A percentile compares a stretch with the other conserved stretches of the same genome.
Evolutionary conservation across 2,888 invertebrate genomes (phyloP).

Genomic region (Nomada ferruginata): DNA sequence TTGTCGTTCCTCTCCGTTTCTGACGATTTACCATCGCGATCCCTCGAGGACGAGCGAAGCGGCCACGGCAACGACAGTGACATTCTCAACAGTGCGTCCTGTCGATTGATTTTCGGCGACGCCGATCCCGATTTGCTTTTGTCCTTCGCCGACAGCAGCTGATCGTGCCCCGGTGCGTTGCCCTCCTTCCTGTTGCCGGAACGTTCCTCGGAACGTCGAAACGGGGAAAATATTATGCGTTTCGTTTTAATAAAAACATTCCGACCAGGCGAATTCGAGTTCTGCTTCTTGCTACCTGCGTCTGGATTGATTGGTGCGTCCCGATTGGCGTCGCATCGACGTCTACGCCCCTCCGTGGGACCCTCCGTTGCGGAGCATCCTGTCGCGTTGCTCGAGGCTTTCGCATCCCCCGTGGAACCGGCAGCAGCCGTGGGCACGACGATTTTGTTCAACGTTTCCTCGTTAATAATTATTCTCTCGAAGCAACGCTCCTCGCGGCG

Average conservation of each 20-base stretch:
- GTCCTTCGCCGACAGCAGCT: slow-evolving; percentile 21
- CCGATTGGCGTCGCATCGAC: not conserved
- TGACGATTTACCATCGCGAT: slow-evolving; percentile 28
- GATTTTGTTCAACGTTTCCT: slow-evolving; percentile 77
- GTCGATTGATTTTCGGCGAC: slow-evolving; percentile 62
- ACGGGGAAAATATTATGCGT: slow-evolving; percentile 91
- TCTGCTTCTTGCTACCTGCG: slow-evolving; percentile 28
- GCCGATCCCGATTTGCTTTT: slow-evolving; percentile 65
- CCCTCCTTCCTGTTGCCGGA: slow-evolving; percentile 31
- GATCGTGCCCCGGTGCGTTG: slow-evolving; percentile 22
- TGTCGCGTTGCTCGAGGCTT: not conserved
- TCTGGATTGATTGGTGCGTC: not conserved
- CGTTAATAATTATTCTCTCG: slow-evolving; percentile 76
- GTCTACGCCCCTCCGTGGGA: not conserved
- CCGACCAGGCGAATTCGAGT: slow-evolving; percentile 74
- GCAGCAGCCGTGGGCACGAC: slow-evolving; percentile 75
- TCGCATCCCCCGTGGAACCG: slow-evolving; percentile 21
- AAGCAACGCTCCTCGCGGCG: slow-evolving; percentile 66
- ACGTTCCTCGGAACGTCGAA: slow-evolving; percentile 83
- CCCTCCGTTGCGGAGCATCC: not conserved
- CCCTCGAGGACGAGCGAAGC: slow-evolving; percentile 54
- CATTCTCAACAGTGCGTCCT: slow-evolving; percentile 53
- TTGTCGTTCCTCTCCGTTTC: not conserved
- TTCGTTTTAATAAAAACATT: slow-evolving; percentile 93
- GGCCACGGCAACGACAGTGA: slow-evolving; percentile 66